Percentiles rank a stretch among this genome's conserved stretches.
phyloP scores from a whole-genome alignment of 2,888 invertebrate genomes.

The Altica lythri region DNA sequence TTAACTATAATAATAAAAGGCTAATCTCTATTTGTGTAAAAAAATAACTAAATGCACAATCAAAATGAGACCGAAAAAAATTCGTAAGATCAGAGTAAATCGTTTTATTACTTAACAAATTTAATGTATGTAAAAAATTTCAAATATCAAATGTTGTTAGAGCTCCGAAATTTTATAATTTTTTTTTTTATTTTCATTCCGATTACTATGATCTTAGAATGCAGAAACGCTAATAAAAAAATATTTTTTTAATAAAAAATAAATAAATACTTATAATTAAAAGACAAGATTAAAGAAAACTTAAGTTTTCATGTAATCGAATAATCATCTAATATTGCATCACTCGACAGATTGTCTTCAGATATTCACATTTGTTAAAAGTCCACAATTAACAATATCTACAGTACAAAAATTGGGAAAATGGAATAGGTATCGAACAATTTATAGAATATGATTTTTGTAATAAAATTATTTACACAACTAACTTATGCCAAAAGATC shows the following conservation, averaged over 20 bases:
- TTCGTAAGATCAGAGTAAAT: no score
- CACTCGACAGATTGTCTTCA: constrained; percentile 52
- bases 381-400: constrained; percentile 42
- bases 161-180: no score
- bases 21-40: neutral
- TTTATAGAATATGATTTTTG: constrained; percentile 8
- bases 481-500: no score
- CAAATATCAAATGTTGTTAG: no score
- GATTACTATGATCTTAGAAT: no score
- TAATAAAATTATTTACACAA: no score
- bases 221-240: neutral
- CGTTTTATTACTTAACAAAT: no score
- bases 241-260: no score
- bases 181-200: no score
- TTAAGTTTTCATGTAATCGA: constrained; percentile 30
- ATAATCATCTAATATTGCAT: constrained; percentile 47
- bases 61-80: neutral
- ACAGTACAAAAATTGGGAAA: constrained; percentile 38
- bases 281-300: constrained; percentile 28
- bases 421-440: neutral
- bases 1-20: no score
- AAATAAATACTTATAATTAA: constrained; percentile 17
- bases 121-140: no score
- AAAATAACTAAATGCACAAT: neutral
- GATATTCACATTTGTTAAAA: constrained; percentile 43